Conservation (phyloP, 2,113 vertebrate species). For the Oryzias curvinotus region DNA sequence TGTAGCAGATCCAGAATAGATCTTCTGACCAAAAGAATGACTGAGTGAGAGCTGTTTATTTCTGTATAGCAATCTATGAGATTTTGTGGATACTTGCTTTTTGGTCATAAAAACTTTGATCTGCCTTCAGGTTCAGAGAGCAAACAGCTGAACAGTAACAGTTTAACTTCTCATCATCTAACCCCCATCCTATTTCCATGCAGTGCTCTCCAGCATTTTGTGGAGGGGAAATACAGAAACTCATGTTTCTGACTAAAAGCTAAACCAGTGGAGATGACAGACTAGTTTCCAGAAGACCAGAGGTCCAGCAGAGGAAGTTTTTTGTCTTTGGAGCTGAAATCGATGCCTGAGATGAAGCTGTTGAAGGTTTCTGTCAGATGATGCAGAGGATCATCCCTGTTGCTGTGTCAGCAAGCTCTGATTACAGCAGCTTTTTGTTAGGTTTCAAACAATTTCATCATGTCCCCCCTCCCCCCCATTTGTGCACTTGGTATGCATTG, state of each 20-base stretch:
- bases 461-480: conserved; percentile 35
- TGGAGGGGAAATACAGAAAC: conserved; percentile 40
- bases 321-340: conserved; percentile 54
- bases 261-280: conserved; percentile 15
- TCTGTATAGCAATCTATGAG: too few species aligned
- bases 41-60: too few species aligned
- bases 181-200: conserved; percentile 24
- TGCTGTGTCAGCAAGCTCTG: conserved; percentile 77
- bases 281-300: not conserved
- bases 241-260: conserved; percentile 34
- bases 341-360: conserved; percentile 55
- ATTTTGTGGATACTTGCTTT: too few species aligned
- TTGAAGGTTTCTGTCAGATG: conserved; percentile 71
- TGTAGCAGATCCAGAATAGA: too few species aligned
- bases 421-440: conserved; percentile 74
- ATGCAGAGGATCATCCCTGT: conserved; percentile 70
- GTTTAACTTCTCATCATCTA: not conserved
- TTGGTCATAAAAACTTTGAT: not conserved
- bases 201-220: conserved; percentile 68
- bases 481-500: conserved; percentile 75
- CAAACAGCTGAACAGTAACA: not conserved
- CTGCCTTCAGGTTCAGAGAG: not conserved
- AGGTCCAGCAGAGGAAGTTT: conserved; percentile 23
- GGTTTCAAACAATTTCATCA: conserved; percentile 84
- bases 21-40: too few species aligned